A percentile compares a stretch with the other conserved stretches of the same genome.
Evolutionary conservation across 2,888 invertebrate species (phyloP).

Genomic region (Platycnemis pennipes): DNA sequence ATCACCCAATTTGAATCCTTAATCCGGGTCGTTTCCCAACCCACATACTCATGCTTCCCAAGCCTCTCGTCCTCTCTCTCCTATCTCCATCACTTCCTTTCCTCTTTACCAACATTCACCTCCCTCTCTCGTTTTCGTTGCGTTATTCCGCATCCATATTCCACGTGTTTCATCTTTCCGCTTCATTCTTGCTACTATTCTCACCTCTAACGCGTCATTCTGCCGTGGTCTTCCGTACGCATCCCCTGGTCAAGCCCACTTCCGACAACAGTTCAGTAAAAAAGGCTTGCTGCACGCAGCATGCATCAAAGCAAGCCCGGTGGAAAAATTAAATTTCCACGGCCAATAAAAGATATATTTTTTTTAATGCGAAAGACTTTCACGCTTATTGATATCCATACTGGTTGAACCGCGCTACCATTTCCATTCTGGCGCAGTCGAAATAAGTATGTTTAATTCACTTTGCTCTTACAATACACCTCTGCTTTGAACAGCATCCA

Average conservation of each 20-base stretch:
- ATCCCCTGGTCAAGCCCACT: not conserved
- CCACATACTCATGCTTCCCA: conserved; percentile 42
- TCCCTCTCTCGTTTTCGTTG: not conserved
- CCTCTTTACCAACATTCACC: not conserved
- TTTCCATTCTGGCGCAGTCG: not conserved
- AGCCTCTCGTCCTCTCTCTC: not conserved
- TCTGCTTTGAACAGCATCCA: not conserved
- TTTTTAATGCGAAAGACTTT: not conserved
- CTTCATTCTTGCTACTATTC: not conserved
- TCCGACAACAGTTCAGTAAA: no score
- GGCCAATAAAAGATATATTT: not conserved
- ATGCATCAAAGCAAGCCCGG: not conserved
- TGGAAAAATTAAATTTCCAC: not conserved
- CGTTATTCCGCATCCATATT: not conserved
- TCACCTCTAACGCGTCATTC: not conserved
- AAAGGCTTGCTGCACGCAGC: no score
- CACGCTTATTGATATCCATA: not conserved
- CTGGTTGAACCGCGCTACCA: not conserved
- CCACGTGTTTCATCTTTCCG: not conserved
- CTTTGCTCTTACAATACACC: not conserved
- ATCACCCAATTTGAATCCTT: conserved; percentile 66
- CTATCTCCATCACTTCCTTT: not conserved
- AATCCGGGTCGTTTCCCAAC: conserved; percentile 63
- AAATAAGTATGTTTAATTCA: not conserved
- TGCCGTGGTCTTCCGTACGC: not conserved